Conservation (phyloP, 2,113 vertebrate genomes). For the Rhinoptilus africanus region DNA sequence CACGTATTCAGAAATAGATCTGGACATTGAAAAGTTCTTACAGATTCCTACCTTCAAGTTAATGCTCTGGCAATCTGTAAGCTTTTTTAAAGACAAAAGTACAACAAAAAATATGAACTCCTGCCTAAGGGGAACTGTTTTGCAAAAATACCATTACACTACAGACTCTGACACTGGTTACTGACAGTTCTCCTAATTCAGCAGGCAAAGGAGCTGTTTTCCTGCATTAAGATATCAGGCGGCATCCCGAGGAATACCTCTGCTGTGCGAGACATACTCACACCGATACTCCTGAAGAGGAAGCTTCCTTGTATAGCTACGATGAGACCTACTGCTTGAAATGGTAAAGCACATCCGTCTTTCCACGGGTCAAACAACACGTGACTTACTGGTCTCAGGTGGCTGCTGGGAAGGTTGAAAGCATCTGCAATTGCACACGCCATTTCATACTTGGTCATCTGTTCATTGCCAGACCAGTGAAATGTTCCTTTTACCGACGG, state of each 20-base stretch:
- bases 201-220: neutral
- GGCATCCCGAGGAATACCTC: neutral
- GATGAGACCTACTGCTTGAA: neutral
- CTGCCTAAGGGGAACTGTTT: neutral
- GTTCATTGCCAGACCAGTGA: slow-evolving; percentile 93
- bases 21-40: neutral
- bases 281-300: neutral
- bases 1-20: neutral
- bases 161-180: neutral
- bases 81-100: neutral
- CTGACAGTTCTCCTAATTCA: neutral
- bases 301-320: neutral
- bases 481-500: slow-evolving; percentile 87
- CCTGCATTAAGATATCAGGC: neutral
- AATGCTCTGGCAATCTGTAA: neutral
- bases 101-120: neutral
- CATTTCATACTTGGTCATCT: slow-evolving; percentile 98
- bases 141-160: neutral
- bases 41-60: neutral
- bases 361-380: neutral
- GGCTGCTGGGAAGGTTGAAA: slow-evolving; percentile 90
- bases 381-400: slow-evolving; percentile 87
- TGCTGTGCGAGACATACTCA: neutral
- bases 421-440: slow-evolving; percentile 90
- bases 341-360: neutral